Base-by-base conservation (phyloP, 2,113 vertebrate genomes). In the Chauna torquata region DNA sequence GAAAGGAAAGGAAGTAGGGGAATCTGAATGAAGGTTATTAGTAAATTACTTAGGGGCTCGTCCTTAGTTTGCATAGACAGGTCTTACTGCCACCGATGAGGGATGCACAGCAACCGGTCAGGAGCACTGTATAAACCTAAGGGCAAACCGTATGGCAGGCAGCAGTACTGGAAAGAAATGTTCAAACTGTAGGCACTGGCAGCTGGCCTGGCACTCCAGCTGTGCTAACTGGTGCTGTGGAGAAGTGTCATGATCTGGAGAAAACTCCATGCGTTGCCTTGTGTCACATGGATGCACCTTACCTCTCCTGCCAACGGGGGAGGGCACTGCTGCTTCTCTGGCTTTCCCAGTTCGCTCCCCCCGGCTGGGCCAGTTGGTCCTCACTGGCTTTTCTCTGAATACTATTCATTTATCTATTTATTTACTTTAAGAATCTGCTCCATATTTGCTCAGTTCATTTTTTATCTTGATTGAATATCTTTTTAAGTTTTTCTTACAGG, bases 1-100 rank as follows among this genome's bases (percentile, higher is more conserved):
- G 65, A 89, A 91, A 92, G 45, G 55, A 74, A 90, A 70, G 83
- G 81, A 91, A 93, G 82, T 54, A 84, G 85, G 62, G 45, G 44
- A 92, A 88, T 58, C 40, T 65, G 78, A 36, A 34, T 47, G 64
- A 69, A 24, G 47, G 69, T 97, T 94, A 86, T 91, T 78, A 82
- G 40, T 70, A 23, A 66, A 68, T 62, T 54, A 86, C 84, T 72
- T 61, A 25, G 59, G 59, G 24, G 42, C 49, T 23, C 38, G 24
- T 44, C 65, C 28, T 77, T 49, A n/a, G 27, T 79, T 93, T 79
- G 61, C 19, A 50, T 5, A 54, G 58, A 16, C 24, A 79, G 32
- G 36, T 88, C n/a, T 52, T 61, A 5, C 8, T 59, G 36, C 19
- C 32, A 49, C 69, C 52, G 3, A 18, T 23, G 45, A 58, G 45